Percentiles rank a stretch among this genome's conserved stretches.
Conservation (phyloP, 1,140 invertebrate genomes). For the Agrilus planipennis region DNA sequence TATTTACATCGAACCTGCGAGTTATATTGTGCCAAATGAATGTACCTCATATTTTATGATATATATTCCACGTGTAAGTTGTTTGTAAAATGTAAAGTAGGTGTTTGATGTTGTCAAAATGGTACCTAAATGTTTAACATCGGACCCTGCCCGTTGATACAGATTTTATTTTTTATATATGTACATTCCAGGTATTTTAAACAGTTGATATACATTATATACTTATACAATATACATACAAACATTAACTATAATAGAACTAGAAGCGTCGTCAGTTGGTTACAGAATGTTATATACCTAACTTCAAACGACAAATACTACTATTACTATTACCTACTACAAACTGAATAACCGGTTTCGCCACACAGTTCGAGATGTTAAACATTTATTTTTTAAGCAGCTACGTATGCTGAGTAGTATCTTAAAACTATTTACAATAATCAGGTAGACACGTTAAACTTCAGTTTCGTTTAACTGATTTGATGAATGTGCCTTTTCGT, state of each 20-base stretch:
- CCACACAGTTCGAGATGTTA: conserved; percentile 26
- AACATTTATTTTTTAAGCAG: conserved; percentile 29
- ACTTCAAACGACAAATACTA: too few relatives aligned
- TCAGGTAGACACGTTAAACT: too few relatives aligned
- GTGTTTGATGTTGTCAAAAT: conserved; percentile 9
- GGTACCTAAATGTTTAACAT: conserved; percentile 30
- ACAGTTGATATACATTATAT: too few relatives aligned
- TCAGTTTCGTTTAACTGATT: conserved; percentile 16
- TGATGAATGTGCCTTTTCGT: conserved; percentile 7
- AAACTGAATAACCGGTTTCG: conserved; percentile 1
- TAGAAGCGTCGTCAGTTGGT: conserved; percentile 6
- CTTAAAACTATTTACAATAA: too few relatives aligned
- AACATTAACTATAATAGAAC: too few relatives aligned
- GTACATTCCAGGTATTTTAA: conserved; percentile 12
- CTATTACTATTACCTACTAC: too few relatives aligned
- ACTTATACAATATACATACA: too few relatives aligned
- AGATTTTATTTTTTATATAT: conserved; percentile 24
- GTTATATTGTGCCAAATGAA: conserved; percentile 28
- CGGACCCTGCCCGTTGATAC: conserved; percentile 17
- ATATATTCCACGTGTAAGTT: conserved; percentile 10
- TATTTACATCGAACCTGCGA: conserved; percentile 21
- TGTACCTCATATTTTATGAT: conserved; percentile 25
- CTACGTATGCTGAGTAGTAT: too few relatives aligned
- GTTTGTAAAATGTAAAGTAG: conserved; percentile 6
- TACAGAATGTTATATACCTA: conserved; percentile 10